These are phyloP conservation scores for Nineta flava DNA, from an alignment of 2,888 invertebrate species.

Conservation along the genomic window DNA sequence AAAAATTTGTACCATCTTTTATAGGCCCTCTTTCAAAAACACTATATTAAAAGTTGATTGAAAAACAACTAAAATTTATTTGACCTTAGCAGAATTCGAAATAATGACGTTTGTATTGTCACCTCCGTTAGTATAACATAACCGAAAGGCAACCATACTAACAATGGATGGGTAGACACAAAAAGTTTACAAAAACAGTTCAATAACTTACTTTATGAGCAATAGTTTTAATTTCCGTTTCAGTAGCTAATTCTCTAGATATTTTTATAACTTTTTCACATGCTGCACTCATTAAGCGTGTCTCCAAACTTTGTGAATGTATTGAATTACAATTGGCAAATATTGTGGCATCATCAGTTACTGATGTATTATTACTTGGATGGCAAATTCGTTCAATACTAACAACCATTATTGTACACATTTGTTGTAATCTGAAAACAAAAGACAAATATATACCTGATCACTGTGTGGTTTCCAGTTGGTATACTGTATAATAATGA, in stretches of 20 bases:
- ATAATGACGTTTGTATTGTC: too few relatives aligned
- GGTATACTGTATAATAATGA: background rate
- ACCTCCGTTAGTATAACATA: too few relatives aligned
- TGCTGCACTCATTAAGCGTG: background rate
- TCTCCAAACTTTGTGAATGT: slow-evolving; percentile 2
- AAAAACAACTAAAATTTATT: too few relatives aligned
- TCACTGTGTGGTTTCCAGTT: too few relatives aligned
- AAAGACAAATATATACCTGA: slow-evolving; percentile 8
- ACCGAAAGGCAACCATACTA: too few relatives aligned
- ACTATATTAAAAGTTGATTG: too few relatives aligned
- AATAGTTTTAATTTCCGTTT: slow-evolving; percentile 24
- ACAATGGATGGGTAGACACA: too few relatives aligned
- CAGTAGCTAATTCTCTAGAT: slow-evolving; percentile 23
- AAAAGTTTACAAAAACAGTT: too few relatives aligned
- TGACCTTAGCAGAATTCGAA: too few relatives aligned
- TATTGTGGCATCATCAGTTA: slow-evolving; percentile 22
- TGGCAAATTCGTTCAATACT: slow-evolving; percentile 57
- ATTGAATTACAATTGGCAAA: slow-evolving; percentile 11
- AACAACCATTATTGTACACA: slow-evolving; percentile 58
- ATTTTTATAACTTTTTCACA: slow-evolving; percentile 20
- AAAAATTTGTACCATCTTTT: too few relatives aligned
- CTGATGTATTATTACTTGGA: slow-evolving; percentile 20
- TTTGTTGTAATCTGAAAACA: slow-evolving; percentile 52
- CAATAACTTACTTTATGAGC: slow-evolving; percentile 30
- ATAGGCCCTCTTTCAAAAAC: too few relatives aligned